Conservation (phyloP, 2,888 invertebrate genomes). For the Euzetes globulus region DNA sequence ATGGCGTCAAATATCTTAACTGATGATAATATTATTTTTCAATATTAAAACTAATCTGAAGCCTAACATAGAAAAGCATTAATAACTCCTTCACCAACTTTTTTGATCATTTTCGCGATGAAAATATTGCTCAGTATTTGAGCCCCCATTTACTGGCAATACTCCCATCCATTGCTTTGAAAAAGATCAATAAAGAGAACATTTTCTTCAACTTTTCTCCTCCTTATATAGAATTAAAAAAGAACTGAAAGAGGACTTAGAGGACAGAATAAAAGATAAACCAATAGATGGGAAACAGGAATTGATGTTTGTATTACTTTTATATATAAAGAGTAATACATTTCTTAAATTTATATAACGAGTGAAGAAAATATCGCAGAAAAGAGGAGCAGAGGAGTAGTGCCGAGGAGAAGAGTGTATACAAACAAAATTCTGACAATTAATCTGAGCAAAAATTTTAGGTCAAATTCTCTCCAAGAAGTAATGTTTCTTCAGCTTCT, state of each 20-base stretch:
- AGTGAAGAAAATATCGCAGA: no score
- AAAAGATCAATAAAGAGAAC: conserved; percentile 11
- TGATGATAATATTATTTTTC: background rate
- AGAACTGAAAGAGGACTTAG: no score
- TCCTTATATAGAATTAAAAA: no score
- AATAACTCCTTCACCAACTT: background rate
- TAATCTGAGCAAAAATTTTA: conserved; percentile 9
- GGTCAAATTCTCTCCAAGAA: background rate
- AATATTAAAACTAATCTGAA: no score
- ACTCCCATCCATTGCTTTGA: background rate
- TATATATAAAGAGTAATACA: no score
- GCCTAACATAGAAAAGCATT: no score
- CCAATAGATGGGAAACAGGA: no score
- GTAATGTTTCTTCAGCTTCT: background rate
- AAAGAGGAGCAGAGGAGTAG: background rate
- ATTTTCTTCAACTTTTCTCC: no score
- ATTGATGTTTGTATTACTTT: no score
- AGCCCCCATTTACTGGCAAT: conserved; percentile 9
- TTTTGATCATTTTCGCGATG: background rate
- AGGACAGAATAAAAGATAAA: no score
- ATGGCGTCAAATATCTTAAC: background rate
- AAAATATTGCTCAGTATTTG: conserved; percentile 4
- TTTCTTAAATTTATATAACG: no score
- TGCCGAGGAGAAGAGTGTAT: background rate
- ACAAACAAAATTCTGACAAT: background rate